These are phyloP conservation scores for Poeciliopsis retropinna DNA, from an alignment of 2,113 vertebrate species.

Conservation along the genomic window DNA sequence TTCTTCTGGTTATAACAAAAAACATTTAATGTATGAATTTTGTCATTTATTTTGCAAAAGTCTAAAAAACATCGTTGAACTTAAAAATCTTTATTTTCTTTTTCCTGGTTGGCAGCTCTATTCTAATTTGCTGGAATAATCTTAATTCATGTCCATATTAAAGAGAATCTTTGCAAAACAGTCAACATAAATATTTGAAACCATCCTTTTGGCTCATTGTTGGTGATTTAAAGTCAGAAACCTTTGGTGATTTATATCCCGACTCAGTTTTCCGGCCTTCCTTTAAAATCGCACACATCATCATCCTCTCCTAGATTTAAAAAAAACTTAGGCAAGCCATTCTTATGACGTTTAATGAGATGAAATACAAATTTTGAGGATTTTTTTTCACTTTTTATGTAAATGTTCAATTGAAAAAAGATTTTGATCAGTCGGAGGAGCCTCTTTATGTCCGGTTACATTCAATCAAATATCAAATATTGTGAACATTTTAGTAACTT, in stretches of 20 bases:
- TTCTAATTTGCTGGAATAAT: neutral
- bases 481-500: neutral
- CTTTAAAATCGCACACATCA: neutral
- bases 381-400: neutral
- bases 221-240: neutral
- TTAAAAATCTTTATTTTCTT: neutral
- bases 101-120: neutral
- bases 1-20: neutral
- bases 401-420: neutral
- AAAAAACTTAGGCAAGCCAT: neutral
- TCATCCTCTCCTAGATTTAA: neutral
- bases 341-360: neutral
- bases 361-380: neutral
- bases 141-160: too few relatives aligned
- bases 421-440: neutral
- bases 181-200: neutral
- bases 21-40: neutral
- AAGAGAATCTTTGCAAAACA: too few relatives aligned
- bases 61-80: neutral
- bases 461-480: neutral
- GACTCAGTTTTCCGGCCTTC: neutral
- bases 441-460: too few relatives aligned
- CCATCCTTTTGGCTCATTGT: neutral
- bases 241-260: neutral
- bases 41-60: neutral